Evolutionary conservation across 2,888 invertebrate genomes (phyloP).

Genomic region (Chelonus formosanus): DNA sequence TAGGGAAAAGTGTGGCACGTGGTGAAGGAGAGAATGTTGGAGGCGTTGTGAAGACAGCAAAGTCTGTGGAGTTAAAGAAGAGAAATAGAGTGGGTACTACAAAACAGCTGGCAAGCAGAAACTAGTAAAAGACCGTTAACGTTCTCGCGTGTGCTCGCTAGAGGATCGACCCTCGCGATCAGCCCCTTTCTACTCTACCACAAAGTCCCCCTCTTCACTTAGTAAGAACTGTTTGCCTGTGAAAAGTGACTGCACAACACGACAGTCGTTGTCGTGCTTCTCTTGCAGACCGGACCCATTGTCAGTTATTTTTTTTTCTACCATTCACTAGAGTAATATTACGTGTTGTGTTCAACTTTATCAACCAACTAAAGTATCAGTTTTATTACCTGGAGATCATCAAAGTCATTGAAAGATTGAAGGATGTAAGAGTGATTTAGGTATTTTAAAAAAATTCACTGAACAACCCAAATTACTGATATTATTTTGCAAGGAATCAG

Average conservation of each 20-base stretch:
- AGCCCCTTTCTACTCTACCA: conserved; percentile 38
- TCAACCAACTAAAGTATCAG: no score
- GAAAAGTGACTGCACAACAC: conserved; percentile 20
- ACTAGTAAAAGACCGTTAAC: conserved; percentile 47
- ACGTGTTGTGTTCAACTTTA: conserved; percentile 6
- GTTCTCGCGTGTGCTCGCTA: conserved; percentile 25
- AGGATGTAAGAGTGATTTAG: no score
- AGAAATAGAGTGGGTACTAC: conserved; percentile 8
- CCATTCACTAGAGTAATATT: conserved; percentile 8
- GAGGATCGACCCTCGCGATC: conserved; percentile 42
- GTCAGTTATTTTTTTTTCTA: not conserved
- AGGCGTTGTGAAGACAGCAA: not conserved
- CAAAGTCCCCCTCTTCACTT: conserved; percentile 30
- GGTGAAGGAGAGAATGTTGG: conserved; percentile 36
- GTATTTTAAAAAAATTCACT: no score
- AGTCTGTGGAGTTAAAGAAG: conserved; percentile 7
- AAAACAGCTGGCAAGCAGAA: conserved; percentile 52
- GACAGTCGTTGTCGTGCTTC: conserved; percentile 25
- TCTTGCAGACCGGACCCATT: conserved; percentile 11
- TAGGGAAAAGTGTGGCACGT: conserved; percentile 38
- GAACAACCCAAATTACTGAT: conserved; percentile 10
- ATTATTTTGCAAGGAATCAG: conserved; percentile 38
- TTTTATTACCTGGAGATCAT: no score
- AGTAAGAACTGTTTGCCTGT: conserved; percentile 27
- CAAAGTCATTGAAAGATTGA: no score